Percentiles rank a stretch among this genome's conserved stretches.
phyloP scores from a whole-genome alignment of 2,113 vertebrate species.

The Columba livia region DNA sequence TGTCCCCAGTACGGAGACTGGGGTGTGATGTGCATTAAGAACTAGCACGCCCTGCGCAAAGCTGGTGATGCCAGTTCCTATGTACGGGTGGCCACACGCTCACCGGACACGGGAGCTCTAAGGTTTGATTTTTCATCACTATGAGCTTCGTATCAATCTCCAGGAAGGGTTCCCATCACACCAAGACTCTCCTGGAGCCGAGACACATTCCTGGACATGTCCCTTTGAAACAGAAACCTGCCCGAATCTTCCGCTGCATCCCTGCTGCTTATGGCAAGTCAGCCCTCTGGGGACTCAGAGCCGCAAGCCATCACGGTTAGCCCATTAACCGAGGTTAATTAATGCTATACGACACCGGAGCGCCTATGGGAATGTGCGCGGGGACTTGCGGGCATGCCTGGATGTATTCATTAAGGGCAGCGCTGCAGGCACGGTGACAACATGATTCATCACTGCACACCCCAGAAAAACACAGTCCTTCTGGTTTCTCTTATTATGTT shows the following conservation, averaged over 20 bases:
- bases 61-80: background rate
- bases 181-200: accelerated
- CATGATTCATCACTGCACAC: background rate
- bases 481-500: background rate
- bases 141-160: accelerated
- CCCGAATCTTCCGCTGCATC: background rate
- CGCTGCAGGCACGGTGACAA: background rate
- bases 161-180: background rate
- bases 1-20: accelerated
- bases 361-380: accelerated
- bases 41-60: background rate
- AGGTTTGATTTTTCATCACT: background rate
- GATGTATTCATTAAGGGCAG: background rate
- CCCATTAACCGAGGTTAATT: background rate
- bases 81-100: background rate
- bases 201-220: background rate
- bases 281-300: background rate
- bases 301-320: background rate
- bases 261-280: background rate
- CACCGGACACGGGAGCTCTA: background rate
- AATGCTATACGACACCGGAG: background rate
- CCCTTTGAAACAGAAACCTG: background rate
- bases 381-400: background rate
- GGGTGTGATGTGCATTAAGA: background rate
- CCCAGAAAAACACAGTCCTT: background rate